A percentile compares a stretch with the other conserved stretches of the same genome.
Evolutionary conservation across 2,113 vertebrate species (phyloP).

Genomic region (Tamias sibiricus): DNA sequence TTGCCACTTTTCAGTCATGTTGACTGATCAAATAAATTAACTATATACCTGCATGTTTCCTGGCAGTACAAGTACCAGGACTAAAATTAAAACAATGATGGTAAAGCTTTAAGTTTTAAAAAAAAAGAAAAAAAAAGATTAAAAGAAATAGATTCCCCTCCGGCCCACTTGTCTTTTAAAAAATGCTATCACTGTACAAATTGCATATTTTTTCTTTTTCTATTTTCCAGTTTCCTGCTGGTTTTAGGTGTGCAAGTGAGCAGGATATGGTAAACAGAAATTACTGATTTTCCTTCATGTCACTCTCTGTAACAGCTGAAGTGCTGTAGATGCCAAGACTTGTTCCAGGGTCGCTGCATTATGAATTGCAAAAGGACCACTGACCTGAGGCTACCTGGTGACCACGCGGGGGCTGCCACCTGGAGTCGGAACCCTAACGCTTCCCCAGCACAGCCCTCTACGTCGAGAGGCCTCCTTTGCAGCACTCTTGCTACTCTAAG

Average conservation of each 20-base stretch:
- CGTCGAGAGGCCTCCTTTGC: background rate
- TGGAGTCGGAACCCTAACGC: background rate
- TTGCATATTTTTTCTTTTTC: background rate
- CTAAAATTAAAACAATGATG: slow-evolving; percentile 64
- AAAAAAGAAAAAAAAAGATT: slow-evolving; percentile 17
- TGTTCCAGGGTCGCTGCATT: background rate
- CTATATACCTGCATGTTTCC: slow-evolving; percentile 78
- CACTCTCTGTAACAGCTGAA: background rate
- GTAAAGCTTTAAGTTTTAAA: slow-evolving; percentile 62
- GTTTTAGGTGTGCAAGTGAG: slow-evolving; percentile 50
- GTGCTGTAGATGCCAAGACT: background rate
- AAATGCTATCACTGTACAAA: slow-evolving; percentile 21
- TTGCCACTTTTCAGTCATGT: slow-evolving; percentile 46
- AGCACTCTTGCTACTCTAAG: too few species aligned
- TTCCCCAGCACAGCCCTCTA: background rate
- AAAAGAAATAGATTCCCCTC: slow-evolving; percentile 69
- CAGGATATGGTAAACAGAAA: slow-evolving; percentile 45
- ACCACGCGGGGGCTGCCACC: background rate
- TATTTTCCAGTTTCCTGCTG: slow-evolving; percentile 44
- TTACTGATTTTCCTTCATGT: background rate
- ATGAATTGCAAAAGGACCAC: background rate
- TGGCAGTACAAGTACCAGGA: slow-evolving; percentile 63
- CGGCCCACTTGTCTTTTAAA: slow-evolving; percentile 56
- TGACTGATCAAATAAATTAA: slow-evolving; percentile 74
- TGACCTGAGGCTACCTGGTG: background rate